These are phyloP conservation scores for Gonocerus acuteangulatus DNA, from an alignment of 2,888 invertebrate genomes.

Conservation along the genomic window DNA sequence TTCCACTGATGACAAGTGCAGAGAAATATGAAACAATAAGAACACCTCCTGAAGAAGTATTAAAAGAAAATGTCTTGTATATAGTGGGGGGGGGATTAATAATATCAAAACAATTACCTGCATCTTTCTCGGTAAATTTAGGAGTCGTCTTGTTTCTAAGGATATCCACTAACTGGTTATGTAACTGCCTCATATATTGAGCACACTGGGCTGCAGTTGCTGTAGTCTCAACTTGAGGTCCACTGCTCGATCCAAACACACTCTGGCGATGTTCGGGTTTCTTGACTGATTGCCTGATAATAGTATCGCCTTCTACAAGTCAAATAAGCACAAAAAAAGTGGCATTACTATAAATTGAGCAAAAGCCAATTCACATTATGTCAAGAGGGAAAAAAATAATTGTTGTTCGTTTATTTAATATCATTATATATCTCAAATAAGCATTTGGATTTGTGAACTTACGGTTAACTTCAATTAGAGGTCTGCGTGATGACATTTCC, in stretches of 20 bases:
- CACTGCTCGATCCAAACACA: constrained; percentile 31
- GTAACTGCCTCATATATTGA: constrained; percentile 42
- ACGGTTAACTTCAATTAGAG: constrained; percentile 56
- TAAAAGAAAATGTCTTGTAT: no score
- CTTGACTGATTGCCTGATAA: background rate
- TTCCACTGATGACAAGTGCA: no score
- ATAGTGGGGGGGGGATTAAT: no score
- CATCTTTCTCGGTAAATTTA: constrained; percentile 11
- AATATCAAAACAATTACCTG: constrained; percentile 26
- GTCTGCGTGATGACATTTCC: constrained; percentile 49
- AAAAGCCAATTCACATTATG: no score
- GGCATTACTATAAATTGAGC: no score
- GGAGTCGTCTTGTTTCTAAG: constrained; percentile 34
- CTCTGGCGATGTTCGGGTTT: constrained; percentile 27
- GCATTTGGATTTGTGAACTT: constrained; percentile 2
- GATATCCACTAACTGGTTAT: constrained; percentile 41
- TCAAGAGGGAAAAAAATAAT: no score
- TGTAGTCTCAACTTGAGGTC: constrained; percentile 38
- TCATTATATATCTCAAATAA: no score
- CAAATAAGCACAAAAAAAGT: constrained; percentile 9
- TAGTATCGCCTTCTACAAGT: background rate
- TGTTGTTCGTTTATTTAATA: no score
- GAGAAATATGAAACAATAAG: no score
- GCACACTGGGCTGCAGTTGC: constrained; percentile 41
- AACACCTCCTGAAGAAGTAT: no score